Evolutionary conservation across 1,140 invertebrate species (phyloP).

Genomic region (Diachasma alloeum): DNA sequence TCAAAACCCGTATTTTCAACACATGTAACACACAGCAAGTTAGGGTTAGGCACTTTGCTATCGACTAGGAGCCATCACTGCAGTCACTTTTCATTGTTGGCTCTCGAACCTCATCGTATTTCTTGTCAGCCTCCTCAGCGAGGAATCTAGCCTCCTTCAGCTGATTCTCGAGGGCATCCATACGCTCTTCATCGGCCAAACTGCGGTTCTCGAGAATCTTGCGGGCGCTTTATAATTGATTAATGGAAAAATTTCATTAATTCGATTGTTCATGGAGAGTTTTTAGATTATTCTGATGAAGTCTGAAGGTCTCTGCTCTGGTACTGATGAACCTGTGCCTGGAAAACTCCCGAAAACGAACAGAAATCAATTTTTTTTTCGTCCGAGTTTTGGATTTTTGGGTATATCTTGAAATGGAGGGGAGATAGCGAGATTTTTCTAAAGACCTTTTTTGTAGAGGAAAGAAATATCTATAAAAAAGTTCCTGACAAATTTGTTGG

Average conservation of each 20-base stretch:
- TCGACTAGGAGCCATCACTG: conserved; percentile 63
- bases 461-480: too few relatives aligned
- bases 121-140: conserved; percentile 99
- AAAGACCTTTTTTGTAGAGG: too few relatives aligned
- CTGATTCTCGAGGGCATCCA: conserved; percentile 98
- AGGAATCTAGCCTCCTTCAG: conserved; percentile 99
- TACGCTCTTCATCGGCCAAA: conserved; percentile 99
- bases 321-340: conserved; percentile 29
- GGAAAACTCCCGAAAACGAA: conserved; percentile 24
- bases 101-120: conserved; percentile 99
- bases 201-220: conserved; percentile 99
- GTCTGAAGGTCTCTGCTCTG: conserved; percentile 28
- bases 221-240: conserved; percentile 80
- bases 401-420: too few relatives aligned
- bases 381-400: background rate
- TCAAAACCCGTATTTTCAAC: background rate
- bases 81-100: conserved; percentile 52
- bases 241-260: conserved; percentile 36
- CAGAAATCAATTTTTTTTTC: background rate
- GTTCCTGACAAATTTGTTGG: too few relatives aligned
- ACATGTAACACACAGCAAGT: conserved; percentile 46
- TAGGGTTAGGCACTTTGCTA: conserved; percentile 60
- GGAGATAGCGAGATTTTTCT: too few relatives aligned
- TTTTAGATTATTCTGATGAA: background rate
- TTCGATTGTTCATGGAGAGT: background rate